Base-by-base conservation (phyloP, 2,888 invertebrate species). In the Parochlus steinenii region DNA sequence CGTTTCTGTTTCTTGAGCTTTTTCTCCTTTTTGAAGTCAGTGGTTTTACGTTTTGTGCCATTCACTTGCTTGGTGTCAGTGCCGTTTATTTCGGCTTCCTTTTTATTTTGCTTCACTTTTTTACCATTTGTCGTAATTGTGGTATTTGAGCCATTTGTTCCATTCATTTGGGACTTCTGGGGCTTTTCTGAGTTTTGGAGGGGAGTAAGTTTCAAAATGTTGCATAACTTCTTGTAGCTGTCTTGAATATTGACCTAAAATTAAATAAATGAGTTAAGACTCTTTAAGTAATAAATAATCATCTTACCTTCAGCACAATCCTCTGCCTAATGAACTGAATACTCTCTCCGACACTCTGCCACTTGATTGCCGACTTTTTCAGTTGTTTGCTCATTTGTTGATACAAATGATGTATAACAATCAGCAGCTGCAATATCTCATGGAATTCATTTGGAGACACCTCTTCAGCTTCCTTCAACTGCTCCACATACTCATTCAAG, bases 1-100 rank as follows among this genome's bases (percentile, higher is more conserved):
- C 52, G 47, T 29, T 49, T 42, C 31, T 45, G 43, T 37, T 52
- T 53, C 37, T 47, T 50, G 19, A 47, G 38, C 35, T 52, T 52
- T 32, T 49, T 52, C 8, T 45, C 38, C 37, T 48, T 50, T 6
- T 43, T 46, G 11, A n/a, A 30, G 2, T 3, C 3, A 6, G 12
- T 22, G 24, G 8, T 12, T 20, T 30, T 22, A n/a, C 26, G 12
- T 3, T 26, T 26, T 12, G 14, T 8, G 12, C 29, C 29, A 29
- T 29, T 29, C 10, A 22, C 20, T 23, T 15, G 23, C 15, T 19
- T 24, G 3, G 11, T 15, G n/a, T 22, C 16, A n/a, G n/a, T n/a
- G n/a, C 34, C 32, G 30, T 41, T 40, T 23, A 39, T 23, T 7
- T 33, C 35, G 5, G 7, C 12, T 17, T 39, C 34, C 5, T 31